These are phyloP conservation scores for Cyanoliseus patagonus DNA, from an alignment of 2,113 vertebrate species.

Conservation along the genomic window DNA sequence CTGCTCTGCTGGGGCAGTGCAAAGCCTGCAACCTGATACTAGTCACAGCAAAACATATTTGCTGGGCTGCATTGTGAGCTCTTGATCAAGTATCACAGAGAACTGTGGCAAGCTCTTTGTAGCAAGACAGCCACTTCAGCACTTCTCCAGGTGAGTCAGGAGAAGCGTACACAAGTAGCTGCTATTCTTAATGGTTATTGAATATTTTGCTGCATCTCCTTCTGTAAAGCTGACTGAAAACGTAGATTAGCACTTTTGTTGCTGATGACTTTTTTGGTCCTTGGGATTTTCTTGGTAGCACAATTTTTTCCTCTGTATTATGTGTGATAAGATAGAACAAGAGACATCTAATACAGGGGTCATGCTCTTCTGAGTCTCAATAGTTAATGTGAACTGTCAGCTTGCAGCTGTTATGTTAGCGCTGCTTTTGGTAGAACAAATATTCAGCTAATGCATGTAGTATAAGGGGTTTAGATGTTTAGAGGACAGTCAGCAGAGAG, in stretches of 20 bases:
- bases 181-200: not conserved
- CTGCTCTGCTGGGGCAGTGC: not conserved
- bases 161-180: not conserved
- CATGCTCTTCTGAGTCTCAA: not conserved
- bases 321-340: conserved; percentile 62
- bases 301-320: conserved; percentile 13
- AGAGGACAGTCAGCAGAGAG: conserved; percentile 29
- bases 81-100: not conserved
- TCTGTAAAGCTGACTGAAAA: not conserved
- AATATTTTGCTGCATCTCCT: not conserved
- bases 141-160: not conserved
- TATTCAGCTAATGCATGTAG: conserved; percentile 16
- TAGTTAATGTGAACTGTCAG: conserved; percentile 67
- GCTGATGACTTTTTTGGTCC: conserved; percentile 39
- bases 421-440: conserved; percentile 47
- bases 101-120: not conserved
- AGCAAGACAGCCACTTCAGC: not conserved
- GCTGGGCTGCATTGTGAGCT: not conserved
- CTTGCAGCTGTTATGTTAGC: conserved; percentile 56
- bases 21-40: not conserved
- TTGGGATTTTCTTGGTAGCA: conserved; percentile 53
- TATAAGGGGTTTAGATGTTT: conserved; percentile 20
- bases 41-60: not conserved
- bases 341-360: conserved; percentile 41
- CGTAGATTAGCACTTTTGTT: conserved; percentile 13